Evolutionary conservation across 2,888 invertebrate genomes (phyloP).

Genomic region (Dolichopus griseipennis): DNA sequence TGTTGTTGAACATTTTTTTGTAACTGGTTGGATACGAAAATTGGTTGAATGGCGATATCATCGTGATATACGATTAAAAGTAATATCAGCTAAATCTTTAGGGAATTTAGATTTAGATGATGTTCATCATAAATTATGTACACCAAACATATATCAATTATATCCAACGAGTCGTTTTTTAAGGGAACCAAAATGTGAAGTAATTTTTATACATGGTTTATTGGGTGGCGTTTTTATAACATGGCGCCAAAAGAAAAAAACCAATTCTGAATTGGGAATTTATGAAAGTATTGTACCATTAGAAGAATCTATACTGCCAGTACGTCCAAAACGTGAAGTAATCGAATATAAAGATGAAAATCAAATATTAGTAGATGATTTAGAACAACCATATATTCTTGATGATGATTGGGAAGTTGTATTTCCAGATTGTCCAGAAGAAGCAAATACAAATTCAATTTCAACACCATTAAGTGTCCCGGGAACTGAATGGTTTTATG

Average conservation of each 20-base stretch:
- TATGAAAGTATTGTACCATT: conserved; percentile 27
- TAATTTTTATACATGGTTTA: conserved; percentile 84
- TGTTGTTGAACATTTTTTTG: conserved; percentile 51
- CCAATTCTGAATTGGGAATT: conserved; percentile 41
- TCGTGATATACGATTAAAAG: conserved; percentile 53
- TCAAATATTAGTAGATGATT: conserved; percentile 39
- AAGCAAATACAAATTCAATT: conserved; percentile 30
- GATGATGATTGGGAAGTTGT: conserved; percentile 42
- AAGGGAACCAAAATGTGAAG: conserved; percentile 57
- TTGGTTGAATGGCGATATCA: conserved; percentile 57
- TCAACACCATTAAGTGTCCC: conserved; percentile 45
- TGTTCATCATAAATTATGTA: conserved; percentile 47
- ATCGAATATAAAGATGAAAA: conserved; percentile 29
- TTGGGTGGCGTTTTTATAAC: conserved; percentile 86
- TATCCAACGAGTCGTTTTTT: conserved; percentile 62
- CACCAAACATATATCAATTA: conserved; percentile 66
- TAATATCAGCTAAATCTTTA: conserved; percentile 59
- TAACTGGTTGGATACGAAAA: conserved; percentile 59
- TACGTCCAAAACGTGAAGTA: conserved; percentile 27
- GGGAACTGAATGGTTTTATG: conserved; percentile 39
- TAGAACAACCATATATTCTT: conserved; percentile 35
- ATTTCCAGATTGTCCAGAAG: conserved; percentile 40
- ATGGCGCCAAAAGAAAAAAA: conserved; percentile 75
- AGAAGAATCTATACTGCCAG: conserved; percentile 14
- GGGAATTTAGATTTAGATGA: conserved; percentile 62